Percentiles rank a stretch among this genome's conserved stretches.
These are phyloP conservation scores for Cladopsammia gracilis DNA, from an alignment of 64 coral and sea anemone species.

Conservation along the genomic window DNA sequence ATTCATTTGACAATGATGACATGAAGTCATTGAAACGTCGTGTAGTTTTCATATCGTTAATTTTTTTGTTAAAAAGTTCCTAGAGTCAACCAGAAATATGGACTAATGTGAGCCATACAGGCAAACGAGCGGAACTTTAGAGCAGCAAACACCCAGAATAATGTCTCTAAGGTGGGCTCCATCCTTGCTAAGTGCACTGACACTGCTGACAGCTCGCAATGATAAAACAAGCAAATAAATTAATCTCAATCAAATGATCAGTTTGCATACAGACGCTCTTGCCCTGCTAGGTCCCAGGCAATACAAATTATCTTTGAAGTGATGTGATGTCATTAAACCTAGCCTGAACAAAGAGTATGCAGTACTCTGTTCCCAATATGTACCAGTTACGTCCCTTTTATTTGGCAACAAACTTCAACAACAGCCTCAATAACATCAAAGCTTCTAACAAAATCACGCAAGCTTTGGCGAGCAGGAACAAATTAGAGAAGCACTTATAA, in stretches of 20 bases:
- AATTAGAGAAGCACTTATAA: not conserved
- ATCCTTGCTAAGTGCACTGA: slow-evolving; percentile 62
- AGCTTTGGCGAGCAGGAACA: slow-evolving; percentile 2
- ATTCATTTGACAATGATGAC: too few relatives aligned
- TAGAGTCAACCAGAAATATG: slow-evolving; percentile 51
- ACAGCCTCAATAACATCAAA: slow-evolving; percentile 56
- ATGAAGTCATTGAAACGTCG: too few relatives aligned
- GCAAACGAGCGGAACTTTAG: slow-evolving; percentile 41
- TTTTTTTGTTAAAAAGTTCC: too few relatives aligned
- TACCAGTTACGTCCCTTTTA: slow-evolving; percentile 30
- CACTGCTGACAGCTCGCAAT: slow-evolving; percentile 35
- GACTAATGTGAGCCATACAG: slow-evolving; percentile 11
- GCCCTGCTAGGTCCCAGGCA: slow-evolving; percentile 64
- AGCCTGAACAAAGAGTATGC: slow-evolving; percentile 75
- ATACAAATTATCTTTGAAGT: slow-evolving; percentile 55
- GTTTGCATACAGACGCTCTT: slow-evolving; percentile 66
- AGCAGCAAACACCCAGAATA: slow-evolving; percentile 29
- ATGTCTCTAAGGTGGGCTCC: slow-evolving; percentile 39
- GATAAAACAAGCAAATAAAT: slow-evolving; percentile 19
- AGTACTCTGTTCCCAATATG: slow-evolving; percentile 44
- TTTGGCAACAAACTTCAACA: slow-evolving; percentile 64
- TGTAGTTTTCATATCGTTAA: too few relatives aligned
- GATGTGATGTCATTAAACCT: slow-evolving; percentile 57
- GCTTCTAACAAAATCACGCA: slow-evolving; percentile 56
- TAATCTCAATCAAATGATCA: slow-evolving; percentile 18